Conservation (phyloP, 1,140 invertebrate species). For the Zaprionus taronus region DNA sequence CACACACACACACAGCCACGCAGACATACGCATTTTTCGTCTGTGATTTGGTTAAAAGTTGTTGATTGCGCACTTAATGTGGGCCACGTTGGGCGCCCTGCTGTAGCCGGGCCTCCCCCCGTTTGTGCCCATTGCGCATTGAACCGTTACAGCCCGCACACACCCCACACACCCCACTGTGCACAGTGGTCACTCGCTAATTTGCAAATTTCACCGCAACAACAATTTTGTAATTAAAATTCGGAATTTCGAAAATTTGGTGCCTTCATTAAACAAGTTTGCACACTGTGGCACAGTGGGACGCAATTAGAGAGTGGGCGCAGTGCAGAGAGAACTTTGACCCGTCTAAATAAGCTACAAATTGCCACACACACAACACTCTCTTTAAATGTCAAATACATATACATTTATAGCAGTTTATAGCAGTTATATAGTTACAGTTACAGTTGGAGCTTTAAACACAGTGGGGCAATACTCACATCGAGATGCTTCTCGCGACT, state of each 20-base stretch:
- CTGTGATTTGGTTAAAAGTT: constrained; percentile 52
- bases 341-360: background rate
- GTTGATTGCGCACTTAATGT: constrained; percentile 53
- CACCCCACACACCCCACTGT: background rate
- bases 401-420: background rate
- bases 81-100: constrained; percentile 2
- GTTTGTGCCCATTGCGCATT: constrained; percentile 26
- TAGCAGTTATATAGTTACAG: background rate
- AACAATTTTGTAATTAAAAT: constrained; percentile 8
- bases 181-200: constrained; percentile 9
- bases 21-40: background rate
- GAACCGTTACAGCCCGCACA: constrained; percentile 36
- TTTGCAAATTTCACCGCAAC: constrained; percentile 10
- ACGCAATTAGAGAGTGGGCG: background rate
- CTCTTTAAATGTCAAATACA: background rate
- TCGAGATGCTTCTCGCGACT: constrained; percentile 92
- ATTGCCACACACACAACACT: background rate
- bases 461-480: constrained; percentile 86
- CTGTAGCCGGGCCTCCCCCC: background rate
- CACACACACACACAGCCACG: background rate
- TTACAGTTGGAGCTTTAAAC: background rate
- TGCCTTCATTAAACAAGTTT: background rate
- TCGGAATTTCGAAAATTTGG: background rate
- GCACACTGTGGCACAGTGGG: background rate
- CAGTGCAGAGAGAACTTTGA: background rate